Evolutionary conservation across 2,797 vertebrate species (phyloP).

Genomic region (Clarias fuscus): DNA sequence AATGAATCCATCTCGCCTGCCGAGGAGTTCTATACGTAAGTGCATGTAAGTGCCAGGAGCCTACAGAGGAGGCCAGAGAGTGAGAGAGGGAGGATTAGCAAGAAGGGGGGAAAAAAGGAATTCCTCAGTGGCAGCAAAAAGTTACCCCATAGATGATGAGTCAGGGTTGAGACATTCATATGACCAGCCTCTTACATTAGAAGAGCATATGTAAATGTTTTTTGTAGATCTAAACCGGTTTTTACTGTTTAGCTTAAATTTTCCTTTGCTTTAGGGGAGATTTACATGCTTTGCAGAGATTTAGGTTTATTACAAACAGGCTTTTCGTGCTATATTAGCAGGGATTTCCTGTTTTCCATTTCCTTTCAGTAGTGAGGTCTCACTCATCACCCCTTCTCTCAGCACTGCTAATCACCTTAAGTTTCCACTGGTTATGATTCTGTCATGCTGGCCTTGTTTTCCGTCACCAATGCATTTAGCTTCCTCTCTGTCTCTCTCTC

Average conservation of each 20-base stretch:
- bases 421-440: slow-evolving; percentile 22
- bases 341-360: slow-evolving; percentile 72
- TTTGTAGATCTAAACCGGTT: not conserved
- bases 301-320: slow-evolving; percentile 44
- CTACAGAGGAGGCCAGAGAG: slow-evolving; percentile 36
- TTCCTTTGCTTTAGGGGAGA: slow-evolving; percentile 35
- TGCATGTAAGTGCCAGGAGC: slow-evolving; percentile 77
- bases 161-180: not conserved
- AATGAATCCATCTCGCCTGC: slow-evolving; percentile 87
- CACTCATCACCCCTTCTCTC: slow-evolving; percentile 17
- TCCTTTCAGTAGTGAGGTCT: slow-evolving; percentile 49
- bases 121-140: not conserved
- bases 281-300: slow-evolving; percentile 40
- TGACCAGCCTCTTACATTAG: not conserved
- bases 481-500: slow-evolving; percentile 17
- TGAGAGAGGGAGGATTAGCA: slow-evolving; percentile 24
- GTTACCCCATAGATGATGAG: not conserved
- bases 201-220: not conserved
- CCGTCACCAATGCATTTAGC: not conserved
- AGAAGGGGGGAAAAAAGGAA: not conserved
- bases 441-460: slow-evolving; percentile 3
- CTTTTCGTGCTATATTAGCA: slow-evolving; percentile 62
- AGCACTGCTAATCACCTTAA: slow-evolving; percentile 12
- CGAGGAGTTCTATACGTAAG: slow-evolving; percentile 99
- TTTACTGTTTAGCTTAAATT: slow-evolving; percentile 4